Conservation (phyloP, 2,797 vertebrate species). For the Sebastes matsubarae region DNA sequence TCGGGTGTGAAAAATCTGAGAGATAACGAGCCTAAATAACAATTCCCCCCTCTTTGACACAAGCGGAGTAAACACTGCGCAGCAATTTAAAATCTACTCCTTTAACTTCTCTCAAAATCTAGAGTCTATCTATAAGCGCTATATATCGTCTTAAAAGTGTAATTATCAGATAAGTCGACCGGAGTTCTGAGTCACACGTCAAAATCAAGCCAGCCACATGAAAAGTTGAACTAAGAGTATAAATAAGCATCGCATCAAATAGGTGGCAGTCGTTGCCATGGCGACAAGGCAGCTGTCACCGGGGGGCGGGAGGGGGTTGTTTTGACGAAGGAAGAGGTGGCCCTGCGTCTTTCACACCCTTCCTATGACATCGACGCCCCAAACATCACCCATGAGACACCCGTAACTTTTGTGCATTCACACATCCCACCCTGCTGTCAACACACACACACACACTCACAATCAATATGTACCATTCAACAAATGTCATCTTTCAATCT, state of each 20-base stretch:
- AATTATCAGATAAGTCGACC: conserved; percentile 23
- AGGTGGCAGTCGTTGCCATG: conserved; percentile 58
- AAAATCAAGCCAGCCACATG: conserved; percentile 46
- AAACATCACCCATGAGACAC: conserved; percentile 64
- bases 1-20: background rate
- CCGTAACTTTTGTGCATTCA: conserved; percentile 8
- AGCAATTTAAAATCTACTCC: conserved; percentile 1
- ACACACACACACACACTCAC: background rate
- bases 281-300: conserved; percentile 66
- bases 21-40: conserved; percentile 29
- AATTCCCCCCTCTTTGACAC: conserved; percentile 7
- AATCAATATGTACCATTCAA: conserved; percentile 25
- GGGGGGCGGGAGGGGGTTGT: conserved; percentile 6
- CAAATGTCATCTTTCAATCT: conserved; percentile 30
- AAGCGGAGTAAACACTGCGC: conserved; percentile 10
- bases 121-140: background rate
- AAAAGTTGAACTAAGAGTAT: conserved; percentile 64
- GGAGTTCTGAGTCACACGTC: conserved; percentile 42
- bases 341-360: conserved; percentile 58
- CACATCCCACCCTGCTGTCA: conserved; percentile 6
- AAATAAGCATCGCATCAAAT: conserved; percentile 64
- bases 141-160: conserved; percentile 13
- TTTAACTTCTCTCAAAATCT: background rate
- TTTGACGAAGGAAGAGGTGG: conserved; percentile 39
- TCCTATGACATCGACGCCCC: conserved; percentile 38